These are phyloP conservation scores for Microtus oregoni DNA, from an alignment of 2,113 vertebrate genomes.

Conservation along the genomic window DNA sequence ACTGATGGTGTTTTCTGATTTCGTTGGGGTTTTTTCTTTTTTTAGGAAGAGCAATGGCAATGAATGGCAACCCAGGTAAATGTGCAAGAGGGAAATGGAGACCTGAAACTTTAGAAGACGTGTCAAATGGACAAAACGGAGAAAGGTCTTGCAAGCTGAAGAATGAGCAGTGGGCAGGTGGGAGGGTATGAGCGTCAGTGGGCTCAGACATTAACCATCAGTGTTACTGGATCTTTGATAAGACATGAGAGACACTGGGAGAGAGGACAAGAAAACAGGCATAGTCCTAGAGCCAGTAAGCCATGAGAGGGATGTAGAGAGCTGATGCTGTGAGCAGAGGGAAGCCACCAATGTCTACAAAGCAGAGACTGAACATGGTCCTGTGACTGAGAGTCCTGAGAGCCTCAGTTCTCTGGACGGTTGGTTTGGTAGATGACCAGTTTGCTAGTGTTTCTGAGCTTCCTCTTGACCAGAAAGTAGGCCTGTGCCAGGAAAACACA, in stretches of 20 bases:
- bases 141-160: neutral
- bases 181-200: neutral
- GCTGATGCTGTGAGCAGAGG: neutral
- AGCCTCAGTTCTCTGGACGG: neutral
- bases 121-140: neutral
- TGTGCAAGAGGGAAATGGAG: neutral
- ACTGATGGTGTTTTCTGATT: neutral
- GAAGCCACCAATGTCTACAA: neutral
- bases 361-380: neutral
- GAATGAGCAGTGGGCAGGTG: accelerated
- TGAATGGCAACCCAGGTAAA: neutral
- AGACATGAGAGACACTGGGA: neutral
- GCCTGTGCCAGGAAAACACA: neutral
- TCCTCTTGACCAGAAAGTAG: neutral
- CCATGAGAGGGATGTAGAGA: neutral
- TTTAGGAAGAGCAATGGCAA: neutral
- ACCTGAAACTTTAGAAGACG: neutral
- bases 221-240: neutral
- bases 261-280: neutral
- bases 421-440: neutral
- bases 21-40: neutral
- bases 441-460: neutral
- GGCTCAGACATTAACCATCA: neutral
- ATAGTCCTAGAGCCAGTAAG: neutral
- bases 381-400: neutral